Evolutionary conservation across 2,113 vertebrate genomes (phyloP), one percentile per base, ranked within the genome.

Genomic region (Xyrauchen texanus): DNA sequence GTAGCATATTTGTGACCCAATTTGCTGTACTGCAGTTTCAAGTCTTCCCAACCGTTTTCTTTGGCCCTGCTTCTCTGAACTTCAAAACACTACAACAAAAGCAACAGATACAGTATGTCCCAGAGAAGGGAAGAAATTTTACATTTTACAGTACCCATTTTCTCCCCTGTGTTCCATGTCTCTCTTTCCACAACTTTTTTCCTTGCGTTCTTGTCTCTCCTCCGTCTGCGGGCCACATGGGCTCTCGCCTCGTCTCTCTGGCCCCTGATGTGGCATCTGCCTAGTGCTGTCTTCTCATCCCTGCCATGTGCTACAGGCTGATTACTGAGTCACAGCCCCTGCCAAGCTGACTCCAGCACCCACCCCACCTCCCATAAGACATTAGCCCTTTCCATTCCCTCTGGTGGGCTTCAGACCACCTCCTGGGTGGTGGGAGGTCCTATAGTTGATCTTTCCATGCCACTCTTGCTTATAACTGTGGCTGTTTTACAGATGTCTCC

Each of bases 301-400:
- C 21, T 34, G 21, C 76, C 79, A 77, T 85, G 84, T 90, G 78
- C 82, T 86, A 80, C 68, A 78, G 86, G 86, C 88, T 91, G 91
- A 91, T 91, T 82, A 89, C 82, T 91, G 90, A 92, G 86, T 93
- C 90, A 92, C 79, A 82, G 79, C 66, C 79, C 85, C 76, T 82
- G 75, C 87, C 69, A 82, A 72, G 73, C 84, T 81, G 84, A 73
- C 42, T 71, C 81, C 74, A 79, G 79, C 84, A 70, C 52, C 81
- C 68, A 80, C 60, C 75, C 76, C 70, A 42, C 52, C 21, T 46
- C 78, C 65, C 44, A 7, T 4, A 52, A 58, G 52, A 44, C 49
- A 47, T 75, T 80, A 81, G 60, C 61, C 58, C 55, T 45, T 47
- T 47, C 79, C 47, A 49, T 53, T 58, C 67, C 62, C 65, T 68